A percentile compares a stretch with the other conserved stretches of the same genome.
These are phyloP conservation scores for Chamaea fasciata DNA, from an alignment of 2,113 vertebrate genomes.

Conservation along the genomic window DNA sequence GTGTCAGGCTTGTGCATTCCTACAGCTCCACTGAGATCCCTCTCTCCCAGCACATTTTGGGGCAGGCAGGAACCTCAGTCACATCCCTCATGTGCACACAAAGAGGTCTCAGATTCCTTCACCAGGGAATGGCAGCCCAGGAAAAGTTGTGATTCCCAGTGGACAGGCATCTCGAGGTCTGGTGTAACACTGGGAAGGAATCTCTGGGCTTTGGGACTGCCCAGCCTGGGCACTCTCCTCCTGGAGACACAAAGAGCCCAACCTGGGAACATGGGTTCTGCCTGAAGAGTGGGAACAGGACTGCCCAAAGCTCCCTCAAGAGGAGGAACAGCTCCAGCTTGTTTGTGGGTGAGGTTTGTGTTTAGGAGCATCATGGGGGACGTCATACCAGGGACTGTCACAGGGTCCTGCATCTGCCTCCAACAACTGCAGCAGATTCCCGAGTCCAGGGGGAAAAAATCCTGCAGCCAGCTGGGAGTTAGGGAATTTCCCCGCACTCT, in stretches of 20 bases:
- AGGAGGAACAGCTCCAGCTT: background rate
- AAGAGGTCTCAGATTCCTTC: background rate
- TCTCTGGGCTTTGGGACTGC: background rate
- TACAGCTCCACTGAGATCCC: background rate
- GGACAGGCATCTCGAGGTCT: background rate
- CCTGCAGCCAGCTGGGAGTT: background rate
- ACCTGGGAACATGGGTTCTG: background rate
- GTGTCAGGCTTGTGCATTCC: background rate
- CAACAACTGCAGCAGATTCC: background rate
- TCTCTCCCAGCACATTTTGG: background rate
- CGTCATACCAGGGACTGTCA: background rate
- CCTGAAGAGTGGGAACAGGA: background rate
- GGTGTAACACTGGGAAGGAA: background rate
- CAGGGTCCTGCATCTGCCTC: background rate
- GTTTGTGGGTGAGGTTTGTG: background rate
- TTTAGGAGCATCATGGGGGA: background rate
- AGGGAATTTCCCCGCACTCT: background rate
- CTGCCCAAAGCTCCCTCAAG: background rate
- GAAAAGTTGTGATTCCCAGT: background rate
- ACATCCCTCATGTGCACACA: background rate
- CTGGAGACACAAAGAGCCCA: background rate
- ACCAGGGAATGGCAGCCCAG: background rate
- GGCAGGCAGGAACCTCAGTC: background rate
- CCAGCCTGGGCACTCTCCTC: background rate
- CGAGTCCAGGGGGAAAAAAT: background rate